phyloP scores from a whole-genome alignment of 2,113 vertebrate species.

The Leptobrachium leishanense region DNA sequence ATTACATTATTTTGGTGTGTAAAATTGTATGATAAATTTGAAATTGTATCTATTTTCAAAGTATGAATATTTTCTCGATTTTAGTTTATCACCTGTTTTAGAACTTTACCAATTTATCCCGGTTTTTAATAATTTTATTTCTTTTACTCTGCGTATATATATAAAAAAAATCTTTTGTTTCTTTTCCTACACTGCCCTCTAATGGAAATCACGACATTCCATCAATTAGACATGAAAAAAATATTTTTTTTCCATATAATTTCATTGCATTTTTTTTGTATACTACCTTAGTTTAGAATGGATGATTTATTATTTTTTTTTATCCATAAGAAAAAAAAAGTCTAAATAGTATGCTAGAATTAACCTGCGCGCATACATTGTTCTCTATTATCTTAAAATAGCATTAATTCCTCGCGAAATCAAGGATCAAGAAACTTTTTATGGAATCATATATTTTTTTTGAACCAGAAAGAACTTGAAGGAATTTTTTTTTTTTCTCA shows the following conservation, averaged over 20 bases:
- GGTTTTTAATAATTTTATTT: no score
- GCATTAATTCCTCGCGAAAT: no score
- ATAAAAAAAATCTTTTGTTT: slow-evolving; percentile 52
- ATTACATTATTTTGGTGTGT: no score
- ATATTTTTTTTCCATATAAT: no score
- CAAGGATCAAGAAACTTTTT: no score
- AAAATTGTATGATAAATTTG: no score
- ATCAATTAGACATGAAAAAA: slow-evolving; percentile 13
- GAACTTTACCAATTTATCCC: slow-evolving; percentile 54
- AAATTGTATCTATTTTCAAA: no score
- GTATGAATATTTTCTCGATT: not conserved
- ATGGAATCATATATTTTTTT: not conserved
- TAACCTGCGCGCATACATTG: no score
- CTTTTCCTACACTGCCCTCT: slow-evolving; percentile 78
- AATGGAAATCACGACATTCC: slow-evolving; percentile 68
- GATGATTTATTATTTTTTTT: no score
- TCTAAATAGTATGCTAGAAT: no score
- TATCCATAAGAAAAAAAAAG: no score
- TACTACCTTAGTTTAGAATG: not conserved
- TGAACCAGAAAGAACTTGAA: not conserved
- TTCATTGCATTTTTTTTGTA: not conserved
- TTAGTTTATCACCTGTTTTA: slow-evolving; percentile 24
- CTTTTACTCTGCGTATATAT: not conserved
- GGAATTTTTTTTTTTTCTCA: not conserved
- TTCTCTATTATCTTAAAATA: no score